Evolutionary conservation across 2,113 vertebrate genomes (phyloP).

Genomic region (Cottus gobio): DNA sequence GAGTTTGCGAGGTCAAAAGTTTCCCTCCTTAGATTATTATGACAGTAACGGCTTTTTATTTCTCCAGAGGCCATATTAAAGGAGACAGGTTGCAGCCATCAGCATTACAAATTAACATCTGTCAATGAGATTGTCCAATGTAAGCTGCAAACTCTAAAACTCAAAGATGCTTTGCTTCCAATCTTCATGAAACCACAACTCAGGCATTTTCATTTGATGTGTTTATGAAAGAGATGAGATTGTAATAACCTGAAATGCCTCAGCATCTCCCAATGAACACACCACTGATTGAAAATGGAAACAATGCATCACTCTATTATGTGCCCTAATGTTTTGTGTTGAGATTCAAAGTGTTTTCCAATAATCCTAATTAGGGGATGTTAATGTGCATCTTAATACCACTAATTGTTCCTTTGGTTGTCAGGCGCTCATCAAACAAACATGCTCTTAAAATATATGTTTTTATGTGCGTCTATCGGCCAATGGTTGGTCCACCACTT

Average conservation of each 20-base stretch:
- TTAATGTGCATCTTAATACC: not conserved
- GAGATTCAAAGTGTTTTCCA: not conserved
- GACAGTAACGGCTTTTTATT: not conserved
- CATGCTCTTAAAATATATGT: not conserved
- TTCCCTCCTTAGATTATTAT: not conserved
- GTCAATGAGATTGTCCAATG: not conserved
- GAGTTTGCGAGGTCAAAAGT: not conserved
- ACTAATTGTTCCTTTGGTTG: conserved; percentile 6
- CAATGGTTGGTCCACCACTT: not conserved
- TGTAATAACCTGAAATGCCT: not conserved
- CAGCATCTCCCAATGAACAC: not conserved
- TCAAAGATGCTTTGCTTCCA: not conserved
- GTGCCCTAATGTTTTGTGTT: not conserved
- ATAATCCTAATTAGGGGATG: not conserved
- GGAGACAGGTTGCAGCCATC: not conserved
- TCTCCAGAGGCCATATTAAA: not conserved
- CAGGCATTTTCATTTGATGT: not conserved
- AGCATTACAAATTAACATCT: not conserved
- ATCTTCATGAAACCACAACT: not conserved
- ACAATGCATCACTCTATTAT: not conserved
- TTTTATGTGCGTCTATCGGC: not conserved
- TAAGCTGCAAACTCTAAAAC: not conserved
- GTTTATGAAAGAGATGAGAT: not conserved
- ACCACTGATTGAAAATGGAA: conserved; percentile 6
- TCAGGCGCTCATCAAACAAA: not conserved